A percentile compares a stretch with the other conserved stretches of the same genome.
Conservation (phyloP, 2,113 vertebrate species). For the Anoura caudifer region DNA sequence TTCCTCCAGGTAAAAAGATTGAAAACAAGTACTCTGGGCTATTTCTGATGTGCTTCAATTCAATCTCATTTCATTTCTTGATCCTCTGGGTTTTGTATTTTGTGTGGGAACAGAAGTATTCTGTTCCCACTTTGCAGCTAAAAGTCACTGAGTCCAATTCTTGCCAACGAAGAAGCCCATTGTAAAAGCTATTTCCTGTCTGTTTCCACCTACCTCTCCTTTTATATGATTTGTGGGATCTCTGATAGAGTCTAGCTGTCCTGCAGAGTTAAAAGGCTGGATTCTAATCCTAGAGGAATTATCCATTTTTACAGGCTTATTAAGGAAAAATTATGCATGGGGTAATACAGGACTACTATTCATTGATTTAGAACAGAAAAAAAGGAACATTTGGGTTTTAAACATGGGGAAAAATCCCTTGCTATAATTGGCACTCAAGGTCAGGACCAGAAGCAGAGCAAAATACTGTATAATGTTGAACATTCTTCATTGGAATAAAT, state of each 20-base stretch:
- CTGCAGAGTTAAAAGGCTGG: neutral
- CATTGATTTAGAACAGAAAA: neutral
- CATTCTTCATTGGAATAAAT: neutral
- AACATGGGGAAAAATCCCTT: neutral
- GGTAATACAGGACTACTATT: neutral
- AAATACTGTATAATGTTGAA: neutral
- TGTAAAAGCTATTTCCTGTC: neutral
- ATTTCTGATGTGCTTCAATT: neutral
- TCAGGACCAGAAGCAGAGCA: neutral
- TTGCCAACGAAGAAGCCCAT: neutral
- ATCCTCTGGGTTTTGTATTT: neutral
- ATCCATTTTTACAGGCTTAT: neutral
- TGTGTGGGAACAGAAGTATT: neutral
- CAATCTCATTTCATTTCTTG: neutral
- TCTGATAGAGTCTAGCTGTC: neutral
- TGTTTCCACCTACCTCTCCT: neutral
- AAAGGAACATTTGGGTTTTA: neutral
- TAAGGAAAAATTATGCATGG: neutral
- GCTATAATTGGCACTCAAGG: neutral
- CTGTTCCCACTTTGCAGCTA: neutral
- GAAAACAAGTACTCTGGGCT: neutral
- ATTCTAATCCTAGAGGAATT: neutral
- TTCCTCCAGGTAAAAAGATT: neutral
- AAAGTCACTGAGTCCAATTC: neutral
- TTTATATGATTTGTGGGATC: neutral